Percentiles rank a stretch among this genome's conserved stretches.
phyloP scores from a whole-genome alignment of 2,888 invertebrate genomes.

The Synanthedon andrenaeformis region DNA sequence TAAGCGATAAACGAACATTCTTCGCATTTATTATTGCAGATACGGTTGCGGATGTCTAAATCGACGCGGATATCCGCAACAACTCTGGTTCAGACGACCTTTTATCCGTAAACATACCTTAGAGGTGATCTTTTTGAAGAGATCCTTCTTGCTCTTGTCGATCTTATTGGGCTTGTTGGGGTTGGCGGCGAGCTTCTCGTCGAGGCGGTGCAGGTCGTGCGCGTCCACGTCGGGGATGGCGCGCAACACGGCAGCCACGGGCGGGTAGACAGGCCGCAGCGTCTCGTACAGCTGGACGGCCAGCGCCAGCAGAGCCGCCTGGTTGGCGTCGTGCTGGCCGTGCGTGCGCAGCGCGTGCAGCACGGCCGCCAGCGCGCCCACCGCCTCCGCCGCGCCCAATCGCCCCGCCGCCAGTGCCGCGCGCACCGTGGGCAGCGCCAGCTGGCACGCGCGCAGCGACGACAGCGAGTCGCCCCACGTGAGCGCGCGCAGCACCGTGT shows the following conservation, averaged over 20 bases:
- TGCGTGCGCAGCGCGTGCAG: slow-evolving; percentile 85
- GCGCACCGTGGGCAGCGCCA: slow-evolving; percentile 79
- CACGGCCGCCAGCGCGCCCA: slow-evolving; percentile 79
- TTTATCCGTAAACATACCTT: slow-evolving; percentile 64
- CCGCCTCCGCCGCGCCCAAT: slow-evolving; percentile 54
- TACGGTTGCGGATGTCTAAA: too few relatives aligned
- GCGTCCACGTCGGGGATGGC: slow-evolving; percentile 87
- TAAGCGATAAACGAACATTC: too few relatives aligned
- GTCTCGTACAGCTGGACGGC: slow-evolving; percentile 84
- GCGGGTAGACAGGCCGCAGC: slow-evolving; percentile 81
- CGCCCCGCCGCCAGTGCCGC: slow-evolving; percentile 68
- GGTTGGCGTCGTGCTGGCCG: slow-evolving; percentile 92
- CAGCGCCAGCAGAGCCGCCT: slow-evolving; percentile 81
- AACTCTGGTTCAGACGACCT: too few relatives aligned
- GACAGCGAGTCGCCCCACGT: slow-evolving; percentile 89
- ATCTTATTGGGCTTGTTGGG: slow-evolving; percentile 81
- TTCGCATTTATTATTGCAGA: too few relatives aligned
- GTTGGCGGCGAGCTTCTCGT: slow-evolving; percentile 81
- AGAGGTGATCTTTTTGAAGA: slow-evolving; percentile 89
- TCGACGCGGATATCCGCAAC: too few relatives aligned
- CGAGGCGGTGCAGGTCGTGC: slow-evolving; percentile 84
- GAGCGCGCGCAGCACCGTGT: slow-evolving; percentile 52
- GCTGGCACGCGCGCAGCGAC: slow-evolving; percentile 81
- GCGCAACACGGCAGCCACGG: slow-evolving; percentile 76
- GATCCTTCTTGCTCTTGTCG: slow-evolving; percentile 90